Base-by-base conservation (phyloP, 2,797 vertebrate species). In the Hydrocynus forskahlii region DNA sequence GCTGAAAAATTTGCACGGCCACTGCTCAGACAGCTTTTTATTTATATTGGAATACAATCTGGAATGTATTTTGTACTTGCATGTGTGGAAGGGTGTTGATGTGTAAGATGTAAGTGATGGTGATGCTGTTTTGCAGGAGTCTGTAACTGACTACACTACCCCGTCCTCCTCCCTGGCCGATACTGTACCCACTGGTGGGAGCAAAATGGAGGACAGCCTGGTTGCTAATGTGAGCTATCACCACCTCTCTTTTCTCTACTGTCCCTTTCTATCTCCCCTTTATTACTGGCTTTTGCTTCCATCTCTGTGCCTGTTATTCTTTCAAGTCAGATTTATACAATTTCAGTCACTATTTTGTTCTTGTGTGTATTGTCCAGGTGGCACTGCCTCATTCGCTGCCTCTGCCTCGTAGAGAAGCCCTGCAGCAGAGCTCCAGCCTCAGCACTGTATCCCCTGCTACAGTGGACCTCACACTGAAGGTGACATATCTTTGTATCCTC, bases 381-480 rank as follows among this genome's bases (percentile, higher is more conserved):
- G 95, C 98, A 66, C 90, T 99, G 86, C 97, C 97, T 75, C 97
- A 96, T 91, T 95, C 97, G 5, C 93, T 99, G 88, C 97, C 97
- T 83, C 95, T 99, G 89, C 96, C 97, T 85, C 95, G 97, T 87
- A 95, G 98, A 92, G 98, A 99, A 92, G 94, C 97, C 86, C 92
- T 98, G 81, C 98, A 97, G 79, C 98, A 97, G 95, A 97, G 93
- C 93, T 95, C 97, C 92, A 95, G 96, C 93, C 96, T 99, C 87
- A 97, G 96, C 90, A 96, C 97, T n/a, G 97, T 97, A 86, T 99
- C 98, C 90, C 97, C 98, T 88, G 97, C 97, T 82, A 98, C 98
- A 84, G 97, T 99, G 84, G 97, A 98, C 93, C 94, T 99, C 90
- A 99, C 97, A 88, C 96, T 99, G 84, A 99, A 99, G 97, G 98